Evolutionary conservation across 2,888 invertebrate species (phyloP), one percentile per base, ranked within the genome.

Genomic region (Spodoptera exigua): DNA sequence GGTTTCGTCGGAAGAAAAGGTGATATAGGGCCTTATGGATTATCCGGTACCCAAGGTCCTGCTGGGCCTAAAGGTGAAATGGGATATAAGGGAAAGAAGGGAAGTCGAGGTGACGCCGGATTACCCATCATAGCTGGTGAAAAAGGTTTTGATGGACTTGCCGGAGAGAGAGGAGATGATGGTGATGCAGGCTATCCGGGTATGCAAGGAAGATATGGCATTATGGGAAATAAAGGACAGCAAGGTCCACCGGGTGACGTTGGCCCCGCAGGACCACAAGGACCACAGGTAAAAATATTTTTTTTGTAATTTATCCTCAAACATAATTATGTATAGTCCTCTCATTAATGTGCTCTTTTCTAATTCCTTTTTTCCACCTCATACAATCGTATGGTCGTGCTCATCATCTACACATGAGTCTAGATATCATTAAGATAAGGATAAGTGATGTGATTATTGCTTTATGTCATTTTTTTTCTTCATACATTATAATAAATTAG

Each of bases 1-100:
- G 97, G 97, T 3, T 94, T 95, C 68, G 89, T 94, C 1, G 98
- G 97, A 34, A 87, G 95, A 45, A 94, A 92, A 18, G 97, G 97
- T 39, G 94, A 95, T 60, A 83, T 88, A 37, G 96, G 98, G 13
- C 95, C 95, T 0, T 91, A 86, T 36, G 98, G 98, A 46, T 83
- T 87, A 3, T 87, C 95, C 4, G 97, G 97, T 34, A 78, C 81
- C 10, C 80, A 52, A 49, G 93, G 93, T 16, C 34, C 44, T 54
- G 68, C 2, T 18, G 98, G 98, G 10, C 82, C 91, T 0, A 95
- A 95, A 78, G 97, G 97, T 5, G 92, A 94, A 59, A 91, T 94
- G 0, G 97, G 97, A n/a, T 58, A 55, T 39, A 96, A 79, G 95
- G 96, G 74, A 62, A 86, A 67, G 81, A 95, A 89, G 92, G 96